phyloP scores from a whole-genome alignment of 2,888 invertebrate genomes.

The Cheilosia vulpina region DNA sequence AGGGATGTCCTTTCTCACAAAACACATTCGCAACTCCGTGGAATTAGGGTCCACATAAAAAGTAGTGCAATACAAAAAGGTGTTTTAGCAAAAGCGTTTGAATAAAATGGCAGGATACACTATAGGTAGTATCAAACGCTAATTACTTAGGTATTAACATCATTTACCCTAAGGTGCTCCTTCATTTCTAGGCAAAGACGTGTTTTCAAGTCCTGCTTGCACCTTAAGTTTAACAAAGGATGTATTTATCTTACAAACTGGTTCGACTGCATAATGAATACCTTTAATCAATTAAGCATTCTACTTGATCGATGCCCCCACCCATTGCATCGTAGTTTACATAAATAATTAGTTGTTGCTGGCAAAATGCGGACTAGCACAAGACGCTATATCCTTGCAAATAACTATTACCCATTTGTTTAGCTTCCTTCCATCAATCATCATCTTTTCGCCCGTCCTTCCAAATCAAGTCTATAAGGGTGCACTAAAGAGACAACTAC shows the following conservation, averaged over 20 bases:
- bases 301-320: not conserved
- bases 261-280: not conserved
- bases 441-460: constrained; percentile 20
- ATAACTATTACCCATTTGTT: constrained; percentile 50
- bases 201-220: not conserved
- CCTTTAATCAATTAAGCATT: constrained; percentile 1
- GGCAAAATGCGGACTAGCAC: not conserved
- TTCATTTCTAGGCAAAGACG: not conserved
- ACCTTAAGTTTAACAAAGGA: not conserved
- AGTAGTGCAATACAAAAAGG: no score
- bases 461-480: constrained; percentile 43
- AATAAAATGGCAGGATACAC: no score
- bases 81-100: no score
- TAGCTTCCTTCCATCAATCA: constrained; percentile 49
- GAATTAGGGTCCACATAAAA: no score
- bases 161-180: no score
- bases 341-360: not conserved
- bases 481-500: constrained; percentile 26
- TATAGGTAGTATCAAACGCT: no score
- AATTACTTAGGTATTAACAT: no score
- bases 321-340: not conserved
- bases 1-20: no score
- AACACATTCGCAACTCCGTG: no score
- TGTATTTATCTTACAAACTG: not conserved
- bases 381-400: constrained; percentile 14